Conservation (phyloP, 2,797 vertebrate species). For the Ctenochaetus hawaiiensis region DNA sequence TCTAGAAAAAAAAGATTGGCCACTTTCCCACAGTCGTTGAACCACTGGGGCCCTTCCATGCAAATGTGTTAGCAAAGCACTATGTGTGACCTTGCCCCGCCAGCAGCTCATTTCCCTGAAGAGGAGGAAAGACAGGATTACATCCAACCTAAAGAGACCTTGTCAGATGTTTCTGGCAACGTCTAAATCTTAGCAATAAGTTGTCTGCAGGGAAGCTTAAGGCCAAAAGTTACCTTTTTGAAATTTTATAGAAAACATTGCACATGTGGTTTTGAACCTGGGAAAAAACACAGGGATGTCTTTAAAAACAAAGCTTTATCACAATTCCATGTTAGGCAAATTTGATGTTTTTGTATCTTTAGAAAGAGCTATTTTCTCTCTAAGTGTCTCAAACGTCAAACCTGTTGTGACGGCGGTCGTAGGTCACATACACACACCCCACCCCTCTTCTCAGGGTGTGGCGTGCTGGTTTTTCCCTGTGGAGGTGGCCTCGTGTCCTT, state of each 20-base stretch:
- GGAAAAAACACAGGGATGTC: slow-evolving; percentile 1
- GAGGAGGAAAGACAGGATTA: slow-evolving; percentile 67
- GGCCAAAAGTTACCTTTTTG: slow-evolving; percentile 6
- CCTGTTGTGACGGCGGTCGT: slow-evolving; percentile 60
- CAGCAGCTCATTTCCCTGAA: slow-evolving; percentile 81
- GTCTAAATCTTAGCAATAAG: slow-evolving; percentile 45
- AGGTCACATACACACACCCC: slow-evolving; percentile 54
- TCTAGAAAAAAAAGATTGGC: slow-evolving; percentile 12
- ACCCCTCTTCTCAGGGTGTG: slow-evolving; percentile 55
- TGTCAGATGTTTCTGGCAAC: slow-evolving; percentile 59
- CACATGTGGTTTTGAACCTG: not conserved
- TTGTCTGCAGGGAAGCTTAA: slow-evolving; percentile 7
- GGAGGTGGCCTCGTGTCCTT: slow-evolving; percentile 73
- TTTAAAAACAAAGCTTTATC: not conserved
- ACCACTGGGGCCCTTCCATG: slow-evolving; percentile 61
- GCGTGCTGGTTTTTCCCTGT: slow-evolving; percentile 64
- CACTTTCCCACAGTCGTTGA: slow-evolving; percentile 50
- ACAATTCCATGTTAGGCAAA: not conserved
- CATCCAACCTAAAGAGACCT: slow-evolving; percentile 54
- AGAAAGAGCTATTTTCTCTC: not conserved
- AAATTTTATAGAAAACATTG: not conserved
- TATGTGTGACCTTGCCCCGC: slow-evolving; percentile 76
- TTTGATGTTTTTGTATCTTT: not conserved
- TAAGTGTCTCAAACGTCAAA: slow-evolving; percentile 4
- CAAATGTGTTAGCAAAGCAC: slow-evolving; percentile 77